Evolutionary conservation across 2,797 vertebrate species (phyloP), one percentile per base, ranked within the genome.

Genomic region (Coracias cyanogaster): DNA sequence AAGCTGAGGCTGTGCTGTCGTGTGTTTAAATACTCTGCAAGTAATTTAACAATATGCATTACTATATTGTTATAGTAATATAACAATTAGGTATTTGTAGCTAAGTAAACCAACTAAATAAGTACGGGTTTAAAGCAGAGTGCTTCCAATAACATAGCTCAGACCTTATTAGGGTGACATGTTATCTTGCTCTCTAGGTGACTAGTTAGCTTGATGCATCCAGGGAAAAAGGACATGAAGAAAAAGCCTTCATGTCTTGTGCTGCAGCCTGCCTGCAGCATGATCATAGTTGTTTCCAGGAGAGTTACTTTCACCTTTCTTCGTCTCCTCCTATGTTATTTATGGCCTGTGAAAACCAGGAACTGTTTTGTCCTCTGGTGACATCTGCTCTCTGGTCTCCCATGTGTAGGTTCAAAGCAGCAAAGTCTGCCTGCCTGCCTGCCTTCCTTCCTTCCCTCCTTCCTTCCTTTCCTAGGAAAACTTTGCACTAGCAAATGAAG

Each of bases 231-330:
- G 25, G 45, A 65, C 55, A 19, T 28, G 60, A 92, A 77, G 35
- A 39, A 69, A 86, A 95, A 29, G 20, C 70, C 17, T 85, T 51
- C 18, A 41, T 6, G 6, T 67, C 54, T 94, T 46, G 43, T 45
- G 15, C 26, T 83, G 57, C 17, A 58, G 45, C 22, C 41, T 69
- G 19, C 82, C 61, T 79, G 55, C 65, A 29, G 84, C 12, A 24
- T 25, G 64, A 69, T 74, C 45, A 31, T 10, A 87, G 79, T 15
- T 91, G 37, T 43, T 91, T 92, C 25, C 24, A 72, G 51, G 54
- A 94, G 16, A 67, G 39, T 35, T 74, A 29, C 20, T 90, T 74
- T 55, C 71, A 72, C 31, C 5, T 83, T 91, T 92, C 73, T 87
- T 74, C 10, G 3, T 65, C 16, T 46, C 15, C 49, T 90, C 52